Percentiles rank a stretch among this genome's conserved stretches.
Conservation (phyloP, 2,113 vertebrate species). For the Callorhinus ursinus region DNA sequence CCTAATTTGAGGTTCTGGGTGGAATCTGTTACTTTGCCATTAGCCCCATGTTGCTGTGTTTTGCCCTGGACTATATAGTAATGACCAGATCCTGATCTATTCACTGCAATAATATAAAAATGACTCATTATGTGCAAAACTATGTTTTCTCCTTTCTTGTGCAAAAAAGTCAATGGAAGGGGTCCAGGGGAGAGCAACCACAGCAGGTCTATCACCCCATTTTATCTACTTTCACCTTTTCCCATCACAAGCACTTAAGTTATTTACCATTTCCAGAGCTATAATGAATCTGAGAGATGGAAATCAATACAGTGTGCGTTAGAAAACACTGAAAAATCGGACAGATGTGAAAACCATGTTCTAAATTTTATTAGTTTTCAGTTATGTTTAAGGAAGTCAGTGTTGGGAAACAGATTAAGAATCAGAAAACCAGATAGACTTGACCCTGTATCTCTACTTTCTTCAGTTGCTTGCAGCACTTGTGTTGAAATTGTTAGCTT, state of each 20-base stretch:
- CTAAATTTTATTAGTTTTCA: constrained; percentile 6
- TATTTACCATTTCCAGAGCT: background rate
- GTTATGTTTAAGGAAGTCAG: background rate
- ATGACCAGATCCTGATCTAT: background rate
- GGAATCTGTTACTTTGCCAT: background rate
- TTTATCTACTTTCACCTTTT: background rate
- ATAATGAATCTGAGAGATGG: background rate
- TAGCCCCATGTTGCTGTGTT: background rate
- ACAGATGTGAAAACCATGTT: background rate
- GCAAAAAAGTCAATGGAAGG: background rate
- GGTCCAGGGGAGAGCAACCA: background rate
- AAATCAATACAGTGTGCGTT: background rate
- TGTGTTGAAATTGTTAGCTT: background rate
- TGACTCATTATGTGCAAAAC: background rate
- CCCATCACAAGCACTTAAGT: background rate
- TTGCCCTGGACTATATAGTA: background rate
- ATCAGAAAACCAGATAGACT: background rate
- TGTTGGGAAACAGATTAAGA: background rate
- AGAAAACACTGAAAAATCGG: constrained; percentile 6
- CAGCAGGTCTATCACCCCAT: background rate
- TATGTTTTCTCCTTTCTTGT: background rate
- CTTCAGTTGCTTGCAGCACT: background rate
- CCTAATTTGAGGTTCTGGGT: background rate
- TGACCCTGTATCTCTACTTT: background rate
- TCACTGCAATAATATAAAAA: background rate